Percentiles rank a stretch among this genome's conserved stretches.
Evolutionary conservation across 2,113 vertebrate species (phyloP).

Genomic region (Sander vitreus): DNA sequence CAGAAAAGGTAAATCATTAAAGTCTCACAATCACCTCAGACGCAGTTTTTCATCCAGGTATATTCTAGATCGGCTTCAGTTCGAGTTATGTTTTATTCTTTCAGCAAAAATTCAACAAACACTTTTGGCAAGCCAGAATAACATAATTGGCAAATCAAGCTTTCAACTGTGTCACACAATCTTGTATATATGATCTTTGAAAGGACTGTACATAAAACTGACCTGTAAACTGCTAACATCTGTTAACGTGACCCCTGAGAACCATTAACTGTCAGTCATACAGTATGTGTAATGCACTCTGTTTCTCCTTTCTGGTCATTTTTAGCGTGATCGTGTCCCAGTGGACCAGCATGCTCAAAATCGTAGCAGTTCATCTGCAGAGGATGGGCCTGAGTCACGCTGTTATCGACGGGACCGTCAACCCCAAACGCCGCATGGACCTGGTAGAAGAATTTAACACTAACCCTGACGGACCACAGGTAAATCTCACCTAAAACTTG

Average conservation of each 20-base stretch:
- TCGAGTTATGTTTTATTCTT: background rate
- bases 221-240: background rate
- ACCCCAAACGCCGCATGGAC: conserved; percentile 93
- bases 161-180: background rate
- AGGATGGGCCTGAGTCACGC: conserved; percentile 82
- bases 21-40: background rate
- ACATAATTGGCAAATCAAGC: background rate
- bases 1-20: conserved; percentile 89
- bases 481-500: conserved; percentile 46
- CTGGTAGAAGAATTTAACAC: conserved; percentile 95
- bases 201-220: background rate
- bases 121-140: background rate
- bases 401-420: conserved; percentile 91
- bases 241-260: no score
- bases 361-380: conserved; percentile 89
- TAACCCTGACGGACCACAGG: conserved; percentile 89
- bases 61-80: background rate
- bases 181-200: background rate
- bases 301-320: background rate
- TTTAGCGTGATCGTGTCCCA: conserved; percentile 95
- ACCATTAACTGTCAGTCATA: background rate
- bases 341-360: conserved; percentile 95
- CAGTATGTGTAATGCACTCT: background rate
- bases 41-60: no score
- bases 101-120: background rate